Evolutionary conservation across 53 echinoderm and acorn worm genomes (phyloP).

Genomic region (Holothuria leucospilota): DNA sequence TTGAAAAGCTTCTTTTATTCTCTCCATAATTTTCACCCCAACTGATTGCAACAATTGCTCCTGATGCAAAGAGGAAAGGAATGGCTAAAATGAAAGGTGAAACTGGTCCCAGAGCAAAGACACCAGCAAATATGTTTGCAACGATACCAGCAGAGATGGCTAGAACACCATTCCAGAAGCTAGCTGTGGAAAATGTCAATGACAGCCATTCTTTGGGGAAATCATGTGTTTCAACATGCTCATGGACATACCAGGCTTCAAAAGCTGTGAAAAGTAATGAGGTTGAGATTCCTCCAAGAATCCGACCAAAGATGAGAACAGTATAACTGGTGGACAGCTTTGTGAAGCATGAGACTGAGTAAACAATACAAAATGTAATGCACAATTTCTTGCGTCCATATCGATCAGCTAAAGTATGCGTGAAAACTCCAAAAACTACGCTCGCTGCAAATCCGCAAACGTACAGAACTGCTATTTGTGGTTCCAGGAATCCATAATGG

Average conservation of each 20-base stretch:
- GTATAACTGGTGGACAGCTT: constrained; percentile 83
- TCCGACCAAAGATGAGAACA: constrained; percentile 80
- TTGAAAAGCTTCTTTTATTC: constrained; percentile 75
- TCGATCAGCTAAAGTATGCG: constrained; percentile 79
- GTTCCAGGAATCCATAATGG: constrained; percentile 89
- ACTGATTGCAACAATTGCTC: constrained; percentile 74
- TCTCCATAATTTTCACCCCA: constrained; percentile 92
- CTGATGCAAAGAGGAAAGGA: constrained; percentile 83
- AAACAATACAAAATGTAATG: constrained; percentile 92
- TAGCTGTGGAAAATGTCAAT: constrained; percentile 91
- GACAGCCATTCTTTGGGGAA: constrained; percentile 97
- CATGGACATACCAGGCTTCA: constrained; percentile 98
- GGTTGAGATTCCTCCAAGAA: constrained; percentile 91
- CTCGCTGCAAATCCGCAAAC: constrained; percentile 98
- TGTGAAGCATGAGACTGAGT: constrained; percentile 92
- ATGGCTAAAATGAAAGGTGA: constrained; percentile 90
- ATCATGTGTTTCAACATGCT: constrained; percentile 90
- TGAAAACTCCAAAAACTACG: constrained; percentile 82
- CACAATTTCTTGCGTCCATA: constrained; percentile 93
- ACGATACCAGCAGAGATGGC: constrained; percentile 87
- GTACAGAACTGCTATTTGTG: constrained; percentile 97
- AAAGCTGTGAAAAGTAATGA: constrained; percentile 94
- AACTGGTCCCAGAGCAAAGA: constrained; percentile 81
- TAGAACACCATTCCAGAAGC: constrained; percentile 88
- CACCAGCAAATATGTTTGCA: constrained; percentile 80